Base-by-base conservation (phyloP, 2,888 invertebrate genomes). In the Bibio marci region DNA sequence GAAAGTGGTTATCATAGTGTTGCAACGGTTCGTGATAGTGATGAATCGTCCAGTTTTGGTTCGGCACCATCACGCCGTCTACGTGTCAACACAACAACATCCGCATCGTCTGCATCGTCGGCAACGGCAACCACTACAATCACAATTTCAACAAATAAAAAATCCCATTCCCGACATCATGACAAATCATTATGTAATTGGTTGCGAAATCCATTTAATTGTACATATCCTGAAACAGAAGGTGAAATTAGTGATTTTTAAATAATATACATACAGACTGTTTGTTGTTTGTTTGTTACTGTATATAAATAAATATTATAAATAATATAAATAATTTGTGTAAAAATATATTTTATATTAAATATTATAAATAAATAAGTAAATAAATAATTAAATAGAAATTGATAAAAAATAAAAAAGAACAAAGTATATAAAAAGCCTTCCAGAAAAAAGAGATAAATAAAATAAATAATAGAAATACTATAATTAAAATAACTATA, bases 1-100 rank as follows among this genome's bases (percentile, higher is more conserved):
- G 87, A 88, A 56, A 87, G 85, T 52, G 91, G 91, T 2, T 91
- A 90, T 52, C 91, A 91, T 54, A 88, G 87, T 50, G 83, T 90
- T 46, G 79, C 87, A 10, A 62, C 62, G 0, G 62, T 58, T 3
- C 26, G 34, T 13, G 67, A 88, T 44, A 88, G 88, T 57, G 81
- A 82, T 48, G 88, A 90, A 54, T 86, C 83, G 44, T 86, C 86
- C 17, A 86, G 83, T 42, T 73, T 85, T 47, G 85, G 83, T 46
- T 88, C 88, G 13, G 74, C 28, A 34, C 38, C 41, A 12, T 45
- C 43, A 13, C 22, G 22, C 8, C 22, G 22, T 22, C 8, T 22
- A 22, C 22, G 22, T 22, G 4, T 22, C 4, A 4, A 22, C 8
- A 4, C 4, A 6, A 22, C 22, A 22, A 27, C 27, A 27, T 35